phyloP scores from a whole-genome alignment of 2,888 invertebrate genomes.

The Tetheella fluctuosa region DNA sequence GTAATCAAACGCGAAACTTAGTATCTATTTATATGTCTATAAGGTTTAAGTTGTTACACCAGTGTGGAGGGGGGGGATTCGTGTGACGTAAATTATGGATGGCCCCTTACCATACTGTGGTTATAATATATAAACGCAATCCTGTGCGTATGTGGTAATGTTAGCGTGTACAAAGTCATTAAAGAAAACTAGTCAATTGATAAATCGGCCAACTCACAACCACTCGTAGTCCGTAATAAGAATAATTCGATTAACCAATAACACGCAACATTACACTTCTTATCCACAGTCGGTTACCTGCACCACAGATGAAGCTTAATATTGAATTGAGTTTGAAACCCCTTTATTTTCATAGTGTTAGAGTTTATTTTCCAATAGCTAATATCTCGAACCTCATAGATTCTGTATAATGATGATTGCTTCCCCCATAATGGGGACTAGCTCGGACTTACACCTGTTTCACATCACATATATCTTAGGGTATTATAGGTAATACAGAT shows the following conservation, averaged over 20 bases:
- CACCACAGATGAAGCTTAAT: constrained; percentile 2
- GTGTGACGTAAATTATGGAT: too few relatives aligned
- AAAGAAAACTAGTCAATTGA: not conserved
- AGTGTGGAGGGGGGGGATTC: too few relatives aligned
- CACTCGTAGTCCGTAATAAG: not conserved
- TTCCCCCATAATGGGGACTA: constrained; percentile 3
- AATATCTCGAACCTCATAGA: constrained; percentile 2
- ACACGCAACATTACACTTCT: constrained; percentile 6
- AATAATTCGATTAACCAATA: constrained; percentile 9
- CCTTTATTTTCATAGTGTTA: not conserved
- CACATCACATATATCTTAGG: constrained; percentile 5
- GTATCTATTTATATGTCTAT: too few relatives aligned
- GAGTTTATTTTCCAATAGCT: not conserved
- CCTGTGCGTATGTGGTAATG: too few relatives aligned
- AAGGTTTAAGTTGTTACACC: too few relatives aligned
- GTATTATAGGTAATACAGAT: not conserved
- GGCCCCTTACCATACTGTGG: too few relatives aligned
- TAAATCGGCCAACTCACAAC: not conserved
- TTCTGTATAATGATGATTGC: constrained; percentile 14
- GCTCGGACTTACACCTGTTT: not conserved
- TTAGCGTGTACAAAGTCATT: too few relatives aligned
- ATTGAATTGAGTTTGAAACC: not conserved
- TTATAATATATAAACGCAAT: too few relatives aligned
- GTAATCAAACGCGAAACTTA: too few relatives aligned
- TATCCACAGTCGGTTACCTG: constrained; percentile 9